Conservation (phyloP, 2,888 invertebrate species). For the Clivina fossor region DNA sequence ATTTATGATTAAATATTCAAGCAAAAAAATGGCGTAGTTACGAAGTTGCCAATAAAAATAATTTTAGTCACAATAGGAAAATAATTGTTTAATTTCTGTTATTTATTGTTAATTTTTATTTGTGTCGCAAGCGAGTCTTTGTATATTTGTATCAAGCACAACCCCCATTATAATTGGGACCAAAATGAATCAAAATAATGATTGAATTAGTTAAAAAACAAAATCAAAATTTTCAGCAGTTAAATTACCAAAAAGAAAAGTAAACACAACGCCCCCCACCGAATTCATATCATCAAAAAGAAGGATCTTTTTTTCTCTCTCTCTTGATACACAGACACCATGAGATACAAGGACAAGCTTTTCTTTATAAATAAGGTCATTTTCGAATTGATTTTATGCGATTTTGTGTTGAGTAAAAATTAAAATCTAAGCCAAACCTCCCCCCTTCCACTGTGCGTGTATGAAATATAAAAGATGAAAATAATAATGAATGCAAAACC, state of each 20-base stretch:
- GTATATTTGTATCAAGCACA: constrained; percentile 19
- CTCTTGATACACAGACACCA: constrained; percentile 15
- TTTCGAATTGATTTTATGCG: constrained; percentile 28
- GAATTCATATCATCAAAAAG: constrained; percentile 26
- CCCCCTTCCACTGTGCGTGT: constrained; percentile 36
- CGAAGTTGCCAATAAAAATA: no score
- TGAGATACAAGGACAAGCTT: constrained; percentile 27
- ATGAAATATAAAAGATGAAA: no score
- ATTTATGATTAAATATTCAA: no score
- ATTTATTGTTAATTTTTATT: no score
- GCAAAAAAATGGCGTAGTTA: no score
- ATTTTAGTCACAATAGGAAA: no score
- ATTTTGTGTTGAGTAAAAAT: background rate
- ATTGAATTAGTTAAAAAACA: no score
- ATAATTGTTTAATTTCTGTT: no score
- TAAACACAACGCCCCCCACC: no score
- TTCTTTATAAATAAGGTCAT: constrained; percentile 29
- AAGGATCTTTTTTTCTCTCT: constrained; percentile 7
- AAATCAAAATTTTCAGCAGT: constrained; percentile 6
- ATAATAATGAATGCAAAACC: constrained; percentile 32
- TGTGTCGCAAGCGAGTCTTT: constrained; percentile 23
- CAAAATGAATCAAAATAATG: constrained; percentile 27
- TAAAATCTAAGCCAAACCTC: constrained; percentile 32
- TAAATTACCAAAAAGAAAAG: background rate
- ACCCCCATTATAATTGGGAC: constrained; percentile 18